Percentiles rank a stretch among this genome's conserved stretches.
Conservation (phyloP, 35 echinoderm and acorn worm genomes). For the Patiria miniata region DNA sequence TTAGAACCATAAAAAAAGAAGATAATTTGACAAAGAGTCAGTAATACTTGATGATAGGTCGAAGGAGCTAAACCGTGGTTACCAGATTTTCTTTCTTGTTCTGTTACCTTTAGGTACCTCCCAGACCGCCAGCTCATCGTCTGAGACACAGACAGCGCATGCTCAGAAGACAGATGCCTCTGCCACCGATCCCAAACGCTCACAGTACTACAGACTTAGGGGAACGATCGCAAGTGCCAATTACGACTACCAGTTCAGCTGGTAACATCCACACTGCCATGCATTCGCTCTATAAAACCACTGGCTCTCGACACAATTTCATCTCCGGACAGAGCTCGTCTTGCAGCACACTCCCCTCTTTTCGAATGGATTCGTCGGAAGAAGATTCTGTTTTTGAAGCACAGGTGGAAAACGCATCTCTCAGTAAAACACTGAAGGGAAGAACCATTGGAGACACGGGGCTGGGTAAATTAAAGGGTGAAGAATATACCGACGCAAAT, state of each 20-base stretch:
- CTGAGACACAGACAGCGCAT: not conserved
- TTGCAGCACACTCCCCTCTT: not conserved
- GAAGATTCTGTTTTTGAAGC: slow-evolving; percentile 3
- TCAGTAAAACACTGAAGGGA: not conserved
- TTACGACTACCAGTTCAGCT: not conserved
- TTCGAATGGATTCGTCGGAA: not conserved
- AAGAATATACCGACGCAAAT: no score
- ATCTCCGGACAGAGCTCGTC: not conserved
- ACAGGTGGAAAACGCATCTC: not conserved
- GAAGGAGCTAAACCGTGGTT: no score
- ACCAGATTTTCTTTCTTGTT: no score
- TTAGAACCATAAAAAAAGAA: no score
- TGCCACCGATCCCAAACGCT: slow-evolving; percentile 2
- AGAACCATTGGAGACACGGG: not conserved
- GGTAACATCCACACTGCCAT: not conserved
- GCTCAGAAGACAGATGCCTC: not conserved
- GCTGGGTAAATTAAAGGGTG: not conserved
- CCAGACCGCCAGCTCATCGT: not conserved
- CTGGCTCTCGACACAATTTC: not conserved
- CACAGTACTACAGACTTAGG: not conserved
- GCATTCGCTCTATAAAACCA: not conserved
- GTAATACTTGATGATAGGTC: no score
- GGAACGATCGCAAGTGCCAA: not conserved
- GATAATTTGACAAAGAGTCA: no score
- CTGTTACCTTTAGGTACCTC: slow-evolving; percentile 16